Base-by-base conservation (phyloP, 2,888 invertebrate genomes). In the Phaonia tiefii region DNA sequence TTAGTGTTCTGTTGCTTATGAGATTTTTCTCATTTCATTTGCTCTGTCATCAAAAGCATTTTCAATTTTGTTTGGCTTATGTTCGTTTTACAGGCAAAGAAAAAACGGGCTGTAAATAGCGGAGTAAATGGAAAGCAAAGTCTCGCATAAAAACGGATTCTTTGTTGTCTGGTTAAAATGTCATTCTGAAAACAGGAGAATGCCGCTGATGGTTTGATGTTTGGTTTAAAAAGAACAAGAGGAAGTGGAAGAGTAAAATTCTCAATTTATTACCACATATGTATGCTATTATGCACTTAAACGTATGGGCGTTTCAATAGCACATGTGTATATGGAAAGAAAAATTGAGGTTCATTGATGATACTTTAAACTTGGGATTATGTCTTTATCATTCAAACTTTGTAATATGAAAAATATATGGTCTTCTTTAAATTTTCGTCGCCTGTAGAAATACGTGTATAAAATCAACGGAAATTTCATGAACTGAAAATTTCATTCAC, bases 111-210 rank as follows among this genome's bases (percentile, higher is more conserved):
- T 42, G 37, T 65, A 69, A 15, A 58, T 49, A 46, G 37, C 49
- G 15, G 26, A 3, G 31, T 31, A 31, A 5, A 31, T 31, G 31
- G 31, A 3, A 31, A 31, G 31, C 8, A 31, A 8, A 31, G 31
- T 31, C 31, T 31, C 15, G 20, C 4, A 37, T 44, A 37, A 17
- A 46, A 37, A 46, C 5, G 37, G 63, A 7, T 22, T 60, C 78
- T 72, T 78, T 81, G 81, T 78, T 78, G 81, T 78, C 81, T 81
- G 75, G 72, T 75, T 56, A 65, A 78, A 81, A 81, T 71, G 67
- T 39, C 69, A 75, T 63, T 63, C 63, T 39, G n/a, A 8, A 63
- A 63, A 11, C 39, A 49, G 37, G n/a, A 60, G 74, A 75, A 66
- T 75, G 20, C 8, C 49, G 78, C 69, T 65, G 75, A 75, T 63